Conservation (phyloP, 2,113 vertebrate species). For the Chamaetylas fuelleborni region DNA sequence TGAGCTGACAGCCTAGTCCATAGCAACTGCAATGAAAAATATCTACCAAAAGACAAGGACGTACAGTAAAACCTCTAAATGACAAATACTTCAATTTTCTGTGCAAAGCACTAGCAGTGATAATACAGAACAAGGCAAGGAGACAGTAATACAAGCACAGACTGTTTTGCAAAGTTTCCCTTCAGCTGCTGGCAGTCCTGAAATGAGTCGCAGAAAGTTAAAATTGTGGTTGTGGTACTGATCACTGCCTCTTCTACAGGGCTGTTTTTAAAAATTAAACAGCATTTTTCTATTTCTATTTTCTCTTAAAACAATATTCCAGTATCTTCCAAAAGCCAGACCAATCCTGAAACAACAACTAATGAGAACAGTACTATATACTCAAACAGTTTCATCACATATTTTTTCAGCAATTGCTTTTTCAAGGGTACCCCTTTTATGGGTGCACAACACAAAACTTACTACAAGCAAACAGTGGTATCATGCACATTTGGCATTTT, state of each 20-base stretch:
- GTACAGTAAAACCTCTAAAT: neutral
- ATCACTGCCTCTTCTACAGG: neutral
- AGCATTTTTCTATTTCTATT: neutral
- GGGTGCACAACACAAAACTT: neutral
- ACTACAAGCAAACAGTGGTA: neutral
- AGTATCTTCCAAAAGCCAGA: neutral
- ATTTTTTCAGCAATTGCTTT: neutral
- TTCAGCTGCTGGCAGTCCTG: neutral
- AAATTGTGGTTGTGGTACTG: neutral
- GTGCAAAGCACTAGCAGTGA: neutral
- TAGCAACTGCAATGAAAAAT: neutral
- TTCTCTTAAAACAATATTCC: neutral
- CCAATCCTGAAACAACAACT: neutral
- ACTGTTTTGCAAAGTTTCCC: conserved; percentile 2
- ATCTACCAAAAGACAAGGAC: neutral
- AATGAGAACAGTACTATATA: neutral
- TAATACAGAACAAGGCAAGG: neutral
- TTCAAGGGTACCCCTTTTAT: neutral
- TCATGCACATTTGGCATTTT: neutral
- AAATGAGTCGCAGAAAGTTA: neutral
- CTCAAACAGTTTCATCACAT: neutral
- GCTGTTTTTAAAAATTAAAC: neutral
- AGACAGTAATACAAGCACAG: neutral
- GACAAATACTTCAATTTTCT: conserved; percentile 1
- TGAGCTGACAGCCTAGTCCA: neutral